Conservation (phyloP, 2,113 vertebrate genomes). For the Nanorana parkeri region DNA sequence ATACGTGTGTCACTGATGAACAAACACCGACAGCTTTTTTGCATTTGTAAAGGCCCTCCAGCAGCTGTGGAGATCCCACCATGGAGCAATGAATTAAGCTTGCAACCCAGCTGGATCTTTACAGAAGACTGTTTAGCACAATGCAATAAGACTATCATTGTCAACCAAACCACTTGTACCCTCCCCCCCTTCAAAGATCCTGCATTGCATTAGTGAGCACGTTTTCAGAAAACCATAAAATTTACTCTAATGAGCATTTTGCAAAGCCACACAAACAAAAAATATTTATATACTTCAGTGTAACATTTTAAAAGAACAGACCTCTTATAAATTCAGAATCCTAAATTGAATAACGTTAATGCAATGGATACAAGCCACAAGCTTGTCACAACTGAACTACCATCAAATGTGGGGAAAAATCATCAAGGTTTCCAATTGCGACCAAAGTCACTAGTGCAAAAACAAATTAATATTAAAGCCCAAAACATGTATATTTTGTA, state of each 20-base stretch:
- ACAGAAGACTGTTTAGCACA: slow-evolving; percentile 90
- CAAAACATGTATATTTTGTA: too few relatives aligned
- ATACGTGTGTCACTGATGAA: slow-evolving; percentile 97
- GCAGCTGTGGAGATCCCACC: slow-evolving; percentile 99
- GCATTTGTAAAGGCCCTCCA: slow-evolving; percentile 99
- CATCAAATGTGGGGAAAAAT: too few relatives aligned
- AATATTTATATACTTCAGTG: neutral
- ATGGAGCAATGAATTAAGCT: slow-evolving; percentile 92
- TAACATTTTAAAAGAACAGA: neutral
- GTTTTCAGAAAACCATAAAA: slow-evolving; percentile 35
- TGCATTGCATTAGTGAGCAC: slow-evolving; percentile 41
- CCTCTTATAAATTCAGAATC: too few relatives aligned
- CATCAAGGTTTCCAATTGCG: too few relatives aligned
- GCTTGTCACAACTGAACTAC: too few relatives aligned
- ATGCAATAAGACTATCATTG: slow-evolving; percentile 86
- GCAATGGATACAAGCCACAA: too few relatives aligned
- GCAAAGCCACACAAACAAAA: slow-evolving; percentile 13
- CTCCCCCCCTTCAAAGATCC: slow-evolving; percentile 81
- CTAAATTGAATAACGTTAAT: too few relatives aligned
- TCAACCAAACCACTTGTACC: slow-evolving; percentile 84
- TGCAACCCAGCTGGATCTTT: slow-evolving; percentile 94
- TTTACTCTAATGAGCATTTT: slow-evolving; percentile 50
- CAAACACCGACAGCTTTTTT: slow-evolving; percentile 99
- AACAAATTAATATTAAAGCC: too few relatives aligned
- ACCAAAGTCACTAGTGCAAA: too few relatives aligned